Evolutionary conservation across 2,888 invertebrate species (phyloP), one percentile per base, ranked within the genome.

Genomic region (Heteromyza rotundicornis): DNA sequence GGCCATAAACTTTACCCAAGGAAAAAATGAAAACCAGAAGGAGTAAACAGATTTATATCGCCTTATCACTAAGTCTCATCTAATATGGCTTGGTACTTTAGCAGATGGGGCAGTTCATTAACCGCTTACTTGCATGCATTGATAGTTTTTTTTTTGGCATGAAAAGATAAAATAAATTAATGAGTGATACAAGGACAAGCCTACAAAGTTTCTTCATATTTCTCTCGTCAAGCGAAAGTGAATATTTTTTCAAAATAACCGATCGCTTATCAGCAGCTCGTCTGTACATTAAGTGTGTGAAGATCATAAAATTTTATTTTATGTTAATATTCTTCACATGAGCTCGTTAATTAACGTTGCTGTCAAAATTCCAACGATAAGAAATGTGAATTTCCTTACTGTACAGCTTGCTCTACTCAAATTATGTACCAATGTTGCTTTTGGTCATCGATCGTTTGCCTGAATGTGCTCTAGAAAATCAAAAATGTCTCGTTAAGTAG

Each of bases 31-130:
- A 47, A 17, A 47, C 17, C 47, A 47, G 20, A 47, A 47, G 47
- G 47, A 17, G 47, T 47, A 19, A 5, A 20, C 19, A 3, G 64
- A 64, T 58, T 64, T 51, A 50, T 56, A 58, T 58, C 63, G 52
- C n/a, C n/a, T 51, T 64, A 60, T 58, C 60, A 55, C 47, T 36
- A 27, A 52, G 40, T 57, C 54, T 52, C 53, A 52, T 60, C 59
- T 50, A 49, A 44, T 44, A 35, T 27, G 22, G 47, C 16, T n/a
- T 55, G 19, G 52, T 14, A 35, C 19, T 2, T 36, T 58, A 22
- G 35, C 20, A 47, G 20, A 47, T n/a, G 16, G 5, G 49, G 24
- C 20, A 59, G 58, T 59, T 59, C 58, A 59, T 59, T 59, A 27
- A 27, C 27, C 27, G 14, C 40, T 40, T 40, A 40, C 27, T 27